Evolutionary conservation across 2,797 vertebrate genomes (phyloP).

Genomic region (Galago senegalensis): DNA sequence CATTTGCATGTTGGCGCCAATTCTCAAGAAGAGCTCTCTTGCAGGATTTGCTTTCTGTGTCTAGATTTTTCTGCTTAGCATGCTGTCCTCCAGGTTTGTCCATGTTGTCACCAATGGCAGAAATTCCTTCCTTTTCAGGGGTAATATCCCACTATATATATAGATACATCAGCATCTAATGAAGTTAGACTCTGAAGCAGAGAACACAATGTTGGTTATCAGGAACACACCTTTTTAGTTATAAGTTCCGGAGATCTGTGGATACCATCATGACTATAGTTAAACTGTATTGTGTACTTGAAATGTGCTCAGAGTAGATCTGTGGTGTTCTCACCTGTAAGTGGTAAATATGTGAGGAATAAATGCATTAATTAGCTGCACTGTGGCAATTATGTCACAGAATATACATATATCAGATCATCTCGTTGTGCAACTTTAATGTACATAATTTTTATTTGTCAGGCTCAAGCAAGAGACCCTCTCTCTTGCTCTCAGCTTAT

Average conservation of each 20-base stretch:
- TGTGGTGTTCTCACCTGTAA: neutral
- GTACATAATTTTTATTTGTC: neutral
- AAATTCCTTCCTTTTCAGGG: neutral
- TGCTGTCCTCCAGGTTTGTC: neutral
- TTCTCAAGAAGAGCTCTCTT: neutral
- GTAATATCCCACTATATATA: neutral
- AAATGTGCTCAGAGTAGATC: too few species aligned
- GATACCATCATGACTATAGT: too few species aligned
- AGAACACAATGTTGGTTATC: neutral
- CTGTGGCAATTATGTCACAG: neutral
- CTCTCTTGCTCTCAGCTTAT: neutral
- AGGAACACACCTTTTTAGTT: neutral
- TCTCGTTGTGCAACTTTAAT: too few species aligned
- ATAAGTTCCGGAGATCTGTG: neutral
- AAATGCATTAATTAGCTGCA: neutral
- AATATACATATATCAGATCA: neutral
- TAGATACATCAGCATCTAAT: neutral
- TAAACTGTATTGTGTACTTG: neutral
- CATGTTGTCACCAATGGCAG: neutral
- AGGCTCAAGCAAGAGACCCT: neutral
- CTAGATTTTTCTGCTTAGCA: neutral
- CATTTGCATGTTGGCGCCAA: rapidly evolving
- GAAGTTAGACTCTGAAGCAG: neutral
- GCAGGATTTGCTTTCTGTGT: neutral
- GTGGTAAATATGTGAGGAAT: too few species aligned